A percentile compares a stretch with the other conserved stretches of the same genome.
phyloP scores from a whole-genome alignment of 2,888 invertebrate species.

The Sussaba pulchella region DNA sequence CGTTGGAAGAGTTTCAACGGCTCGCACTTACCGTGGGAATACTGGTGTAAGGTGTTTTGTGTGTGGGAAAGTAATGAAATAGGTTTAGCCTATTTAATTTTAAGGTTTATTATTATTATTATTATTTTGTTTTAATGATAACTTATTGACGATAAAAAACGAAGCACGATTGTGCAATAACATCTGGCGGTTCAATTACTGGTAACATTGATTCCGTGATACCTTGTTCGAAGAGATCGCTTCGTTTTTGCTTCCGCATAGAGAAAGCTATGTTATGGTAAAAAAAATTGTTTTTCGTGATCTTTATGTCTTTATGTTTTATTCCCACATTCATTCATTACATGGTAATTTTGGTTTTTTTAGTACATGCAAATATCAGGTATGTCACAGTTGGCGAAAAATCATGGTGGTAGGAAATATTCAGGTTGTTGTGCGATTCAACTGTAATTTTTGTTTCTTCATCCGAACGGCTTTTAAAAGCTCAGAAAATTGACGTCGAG shows the following conservation, averaged over 20 bases:
- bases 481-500: too few species aligned
- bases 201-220: conserved; percentile 70
- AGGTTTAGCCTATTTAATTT: too few species aligned
- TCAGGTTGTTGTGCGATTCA: not conserved
- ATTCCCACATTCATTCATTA: too few species aligned
- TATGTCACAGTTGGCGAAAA: not conserved
- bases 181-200: conserved; percentile 34
- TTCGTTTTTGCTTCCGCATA: conserved; percentile 29
- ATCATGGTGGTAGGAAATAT: not conserved
- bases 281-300: too few species aligned
- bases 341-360: not conserved
- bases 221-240: conserved; percentile 70
- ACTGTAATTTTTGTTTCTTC: not conserved
- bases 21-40: too few species aligned
- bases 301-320: too few species aligned
- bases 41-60: too few species aligned
- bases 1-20: too few species aligned
- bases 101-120: not conserved
- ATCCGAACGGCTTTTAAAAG: too few species aligned
- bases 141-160: conserved; percentile 20
- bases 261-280: too few species aligned
- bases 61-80: too few species aligned
- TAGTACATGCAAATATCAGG: conserved; percentile 1
- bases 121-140: conserved; percentile 21
- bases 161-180: conserved; percentile 51